Evolutionary conservation across 2,888 invertebrate genomes (phyloP).

Genomic region (Nycteola revayana): DNA sequence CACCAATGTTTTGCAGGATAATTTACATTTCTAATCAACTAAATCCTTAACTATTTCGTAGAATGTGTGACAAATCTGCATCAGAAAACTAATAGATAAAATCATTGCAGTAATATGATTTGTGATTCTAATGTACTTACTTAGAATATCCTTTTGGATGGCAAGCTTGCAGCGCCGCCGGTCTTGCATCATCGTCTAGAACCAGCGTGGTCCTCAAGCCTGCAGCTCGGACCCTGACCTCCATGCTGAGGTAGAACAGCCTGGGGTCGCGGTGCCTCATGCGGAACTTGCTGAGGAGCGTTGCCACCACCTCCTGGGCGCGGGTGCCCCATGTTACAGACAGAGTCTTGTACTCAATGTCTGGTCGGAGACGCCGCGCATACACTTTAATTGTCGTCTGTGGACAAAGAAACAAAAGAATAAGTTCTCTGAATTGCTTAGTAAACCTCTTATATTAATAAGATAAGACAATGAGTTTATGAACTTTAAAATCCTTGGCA

Average conservation of each 20-base stretch:
- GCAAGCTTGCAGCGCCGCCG: slow-evolving; percentile 95
- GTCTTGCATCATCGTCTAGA: slow-evolving; percentile 93
- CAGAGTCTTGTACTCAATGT: slow-evolving; percentile 97
- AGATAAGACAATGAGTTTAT: too few relatives aligned
- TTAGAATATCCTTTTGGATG: slow-evolving; percentile 97
- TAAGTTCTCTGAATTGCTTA: too few relatives aligned
- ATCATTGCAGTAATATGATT: too few relatives aligned
- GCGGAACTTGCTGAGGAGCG: slow-evolving; percentile 92
- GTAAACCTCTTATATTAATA: too few relatives aligned
- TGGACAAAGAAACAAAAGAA: slow-evolving; percentile 28
- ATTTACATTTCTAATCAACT: too few relatives aligned
- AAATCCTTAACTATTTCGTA: too few relatives aligned
- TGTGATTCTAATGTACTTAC: too few relatives aligned
- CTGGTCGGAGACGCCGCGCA: slow-evolving; percentile 93
- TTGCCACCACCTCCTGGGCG: slow-evolving; percentile 92
- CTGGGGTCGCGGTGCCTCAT: slow-evolving; percentile 96
- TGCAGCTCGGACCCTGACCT: slow-evolving; percentile 92
- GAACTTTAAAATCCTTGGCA: too few relatives aligned
- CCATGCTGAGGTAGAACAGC: slow-evolving; percentile 97
- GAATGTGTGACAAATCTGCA: too few relatives aligned
- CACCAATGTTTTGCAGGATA: too few relatives aligned
- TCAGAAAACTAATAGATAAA: too few relatives aligned
- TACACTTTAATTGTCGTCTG: slow-evolving; percentile 97
- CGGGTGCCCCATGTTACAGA: slow-evolving; percentile 94
- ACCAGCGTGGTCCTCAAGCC: slow-evolving; percentile 91